Evolutionary conservation across 2,888 invertebrate species (phyloP), one percentile per base, ranked within the genome.

Genomic region (Torymus auratus): DNA sequence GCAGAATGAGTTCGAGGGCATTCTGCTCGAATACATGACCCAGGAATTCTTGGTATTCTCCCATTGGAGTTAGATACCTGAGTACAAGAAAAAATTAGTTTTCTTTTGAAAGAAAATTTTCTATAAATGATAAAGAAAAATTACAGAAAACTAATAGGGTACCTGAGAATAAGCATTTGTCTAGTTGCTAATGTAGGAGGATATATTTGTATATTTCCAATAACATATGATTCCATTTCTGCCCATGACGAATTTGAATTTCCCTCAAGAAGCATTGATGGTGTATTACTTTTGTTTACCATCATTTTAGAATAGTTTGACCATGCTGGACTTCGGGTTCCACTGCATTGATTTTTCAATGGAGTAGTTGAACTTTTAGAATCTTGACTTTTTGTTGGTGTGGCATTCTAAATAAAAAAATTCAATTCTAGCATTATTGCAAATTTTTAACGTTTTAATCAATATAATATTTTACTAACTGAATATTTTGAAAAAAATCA

Each of bases 21-120:
- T 96, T 96, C 88, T 97, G 95, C 88, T 98, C 99, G 91, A 98
- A 98, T 64, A 98, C 96, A 90, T 97, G 96, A 70, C 96, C 95
- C 28, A 99, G 93, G 90, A 98, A 96, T 94, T 98, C 99, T 91
- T 99, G 99, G 90, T 99, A 99, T 89, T 99, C 99, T 14, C 98
- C 99, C 94, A 99, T 96, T 0, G 99, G 97, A 3, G 97, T 96
- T n/a, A 99, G 93, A 90, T 98, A 99, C 85, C 97, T 94, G 28
- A 60, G 17, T 60, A 23, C 15, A 56, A 17, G 7, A 14, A 61
- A 67, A 11, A 64, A 53, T 64, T n/a, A 28, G 15, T 74, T n/a
- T n/a, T 17, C 2, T 28, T 14, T 15, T 15, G 50, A 67, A 15
- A 23, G 2, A 52, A 13, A 67, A 11, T 28, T 61, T 14, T 60